These are phyloP conservation scores for Dorcus parallelipipedus DNA, from an alignment of 2,888 invertebrate genomes.

Conservation along the genomic window DNA sequence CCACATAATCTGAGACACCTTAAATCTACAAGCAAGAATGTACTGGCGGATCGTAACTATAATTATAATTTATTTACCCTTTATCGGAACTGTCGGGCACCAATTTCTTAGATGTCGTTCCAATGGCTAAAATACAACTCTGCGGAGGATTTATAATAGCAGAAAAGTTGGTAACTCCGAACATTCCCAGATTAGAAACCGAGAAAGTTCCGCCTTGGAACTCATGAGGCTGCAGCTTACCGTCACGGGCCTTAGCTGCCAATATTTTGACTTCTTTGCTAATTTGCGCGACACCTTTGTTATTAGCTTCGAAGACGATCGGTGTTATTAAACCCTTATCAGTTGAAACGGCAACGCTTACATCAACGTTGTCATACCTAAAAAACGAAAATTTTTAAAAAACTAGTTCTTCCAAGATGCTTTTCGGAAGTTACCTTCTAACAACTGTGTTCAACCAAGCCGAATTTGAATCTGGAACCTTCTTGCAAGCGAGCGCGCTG, in stretches of 20 bases:
- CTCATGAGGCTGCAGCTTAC: slow-evolving; percentile 88
- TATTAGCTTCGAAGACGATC: slow-evolving; percentile 88
- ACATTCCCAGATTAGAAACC: slow-evolving; percentile 95
- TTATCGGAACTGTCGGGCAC: slow-evolving; percentile 69
- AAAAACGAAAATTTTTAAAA: neutral
- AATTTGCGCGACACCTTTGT: slow-evolving; percentile 83
- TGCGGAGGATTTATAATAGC: slow-evolving; percentile 97
- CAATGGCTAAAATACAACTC: slow-evolving; percentile 89
- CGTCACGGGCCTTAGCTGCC: slow-evolving; percentile 82
- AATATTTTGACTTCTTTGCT: slow-evolving; percentile 74
- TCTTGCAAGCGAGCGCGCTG: slow-evolving; percentile 80
- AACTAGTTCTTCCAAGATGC: neutral
- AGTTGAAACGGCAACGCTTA: slow-evolving; percentile 96
- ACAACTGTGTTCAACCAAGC: slow-evolving; percentile 93
- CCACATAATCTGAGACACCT: slow-evolving; percentile 70
- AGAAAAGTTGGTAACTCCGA: slow-evolving; percentile 80
- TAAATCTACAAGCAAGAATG: slow-evolving; percentile 57
- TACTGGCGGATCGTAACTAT: neutral
- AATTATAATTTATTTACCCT: slow-evolving; percentile 61
- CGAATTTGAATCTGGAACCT: slow-evolving; percentile 91
- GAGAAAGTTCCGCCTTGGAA: slow-evolving; percentile 96
- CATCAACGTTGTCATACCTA: slow-evolving; percentile 87
- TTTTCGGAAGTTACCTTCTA: slow-evolving; percentile 71
- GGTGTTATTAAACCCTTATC: slow-evolving; percentile 95
- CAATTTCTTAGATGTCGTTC: slow-evolving; percentile 72